Evolutionary conservation across 2,113 vertebrate genomes (phyloP), one percentile per base, ranked within the genome.

Genomic region (Sorex araneus): DNA sequence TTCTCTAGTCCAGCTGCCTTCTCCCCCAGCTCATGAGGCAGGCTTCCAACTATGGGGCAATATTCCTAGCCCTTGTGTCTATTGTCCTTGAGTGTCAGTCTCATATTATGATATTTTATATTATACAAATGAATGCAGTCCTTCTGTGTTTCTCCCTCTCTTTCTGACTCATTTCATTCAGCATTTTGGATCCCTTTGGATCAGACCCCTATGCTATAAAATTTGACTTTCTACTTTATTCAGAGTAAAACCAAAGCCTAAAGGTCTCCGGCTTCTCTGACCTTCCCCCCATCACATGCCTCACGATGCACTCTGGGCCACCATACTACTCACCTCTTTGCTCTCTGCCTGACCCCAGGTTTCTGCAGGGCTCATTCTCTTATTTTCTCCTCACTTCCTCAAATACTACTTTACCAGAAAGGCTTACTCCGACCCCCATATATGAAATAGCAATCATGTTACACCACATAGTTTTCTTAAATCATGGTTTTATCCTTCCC

Each of bases 111-210:
- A 4, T 40, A 40, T 40, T 40, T 40, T 40, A 7, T 40, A 40
- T 40, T 40, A 3, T 7, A 40, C 40, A 40, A 40, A 40, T 7
- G 40, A 40, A n/a, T n/a, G n/a, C n/a, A n/a, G n/a, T n/a, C n/a
- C n/a, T 40, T 40, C 40, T 40, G 7, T 40, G 40, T 40, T 7
- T 40, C 4, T 7, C 40, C 40, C 40, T 40, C 40, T 40, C 40
- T 40, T 40, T 40, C 3, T 40, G 40, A 40, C 40, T 40, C 40
- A 40, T 40, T 40, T 40, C 40, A 40, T 7, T 40, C 40, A 40
- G 40, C 40, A 40, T 40, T 40, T 40, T 40, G 40, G 4, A n/a
- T 21, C 15, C 2, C 4, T 27, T 12, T 3, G 69, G 0, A 8
- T 74, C 45, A 66, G 69, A n/a, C 57, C 11, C 54, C 1, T 5